A percentile compares a stretch with the other conserved stretches of the same genome.
Evolutionary conservation across 2,888 invertebrate species (phyloP).

Genomic region (Biston betularia): DNA sequence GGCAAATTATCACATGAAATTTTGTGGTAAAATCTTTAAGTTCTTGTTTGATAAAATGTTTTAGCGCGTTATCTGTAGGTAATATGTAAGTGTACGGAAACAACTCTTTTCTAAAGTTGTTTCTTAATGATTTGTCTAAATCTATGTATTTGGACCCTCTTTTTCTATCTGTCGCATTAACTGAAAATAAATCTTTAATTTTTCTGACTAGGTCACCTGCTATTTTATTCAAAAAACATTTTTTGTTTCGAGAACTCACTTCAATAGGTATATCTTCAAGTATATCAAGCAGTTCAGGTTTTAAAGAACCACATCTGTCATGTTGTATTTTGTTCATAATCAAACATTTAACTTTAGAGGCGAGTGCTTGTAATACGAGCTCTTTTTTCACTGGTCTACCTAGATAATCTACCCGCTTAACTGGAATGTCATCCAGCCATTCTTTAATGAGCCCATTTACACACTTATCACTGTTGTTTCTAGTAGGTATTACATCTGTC

Average conservation of each 20-base stretch:
- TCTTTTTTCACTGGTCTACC: conserved; percentile 46
- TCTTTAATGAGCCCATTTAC: conserved; percentile 53
- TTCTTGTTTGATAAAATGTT: conserved; percentile 51
- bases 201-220: conserved; percentile 55
- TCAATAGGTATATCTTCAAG: conserved; percentile 57
- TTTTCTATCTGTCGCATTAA: conserved; percentile 20
- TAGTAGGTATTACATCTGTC: conserved; percentile 36
- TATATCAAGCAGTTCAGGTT: conserved; percentile 51
- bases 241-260: conserved; percentile 45
- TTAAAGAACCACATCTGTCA: conserved; percentile 43
- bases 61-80: conserved; percentile 55
- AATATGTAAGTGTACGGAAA: conserved; percentile 39
- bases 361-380: conserved; percentile 45
- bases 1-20: conserved; percentile 44
- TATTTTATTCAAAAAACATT: conserved; percentile 50
- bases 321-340: conserved; percentile 44
- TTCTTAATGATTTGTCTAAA: conserved; percentile 6
- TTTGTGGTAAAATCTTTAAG: conserved; percentile 50
- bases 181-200: conserved; percentile 26
- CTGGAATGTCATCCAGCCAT: conserved; percentile 56
- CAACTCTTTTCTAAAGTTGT: background rate
- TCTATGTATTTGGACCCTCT: conserved; percentile 10
- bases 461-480: conserved; percentile 22
- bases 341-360: conserved; percentile 49
- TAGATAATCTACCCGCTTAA: conserved; percentile 47